These are phyloP conservation scores for Craniophora ligustri DNA, from an alignment of 2,888 invertebrate genomes.

Conservation along the genomic window DNA sequence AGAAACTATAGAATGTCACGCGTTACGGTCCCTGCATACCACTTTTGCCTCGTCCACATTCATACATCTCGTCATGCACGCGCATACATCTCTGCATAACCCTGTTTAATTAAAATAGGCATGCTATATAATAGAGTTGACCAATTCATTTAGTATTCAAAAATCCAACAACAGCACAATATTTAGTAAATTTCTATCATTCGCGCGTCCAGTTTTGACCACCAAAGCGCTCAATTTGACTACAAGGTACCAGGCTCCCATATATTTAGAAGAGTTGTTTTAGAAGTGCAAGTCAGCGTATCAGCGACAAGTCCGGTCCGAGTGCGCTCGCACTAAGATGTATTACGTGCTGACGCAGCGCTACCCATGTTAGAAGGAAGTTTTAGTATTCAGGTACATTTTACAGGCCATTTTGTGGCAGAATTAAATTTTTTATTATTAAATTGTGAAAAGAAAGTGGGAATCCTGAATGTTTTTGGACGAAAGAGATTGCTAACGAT, in stretches of 20 bases:
- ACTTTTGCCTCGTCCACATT: no score
- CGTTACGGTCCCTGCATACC: no score
- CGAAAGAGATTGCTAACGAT: constrained; percentile 20
- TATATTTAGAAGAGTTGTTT: constrained; percentile 37
- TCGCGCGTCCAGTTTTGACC: not conserved
- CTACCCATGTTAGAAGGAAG: constrained; percentile 34
- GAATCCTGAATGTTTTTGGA: constrained; percentile 32
- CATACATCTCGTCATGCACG: no score
- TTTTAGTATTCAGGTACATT: constrained; percentile 39
- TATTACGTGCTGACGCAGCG: constrained; percentile 46
- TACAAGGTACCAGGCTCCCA: constrained; percentile 30
- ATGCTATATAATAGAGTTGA: no score
- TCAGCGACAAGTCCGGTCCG: constrained; percentile 43
- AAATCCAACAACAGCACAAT: no score
- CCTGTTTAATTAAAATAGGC: no score
- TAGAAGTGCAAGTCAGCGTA: constrained; percentile 49
- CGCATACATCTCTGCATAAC: no score
- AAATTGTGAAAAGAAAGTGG: constrained; percentile 39
- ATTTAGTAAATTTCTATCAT: no score
- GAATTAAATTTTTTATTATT: constrained; percentile 49
- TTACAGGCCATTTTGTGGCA: constrained; percentile 38
- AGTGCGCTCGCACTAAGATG: constrained; percentile 46
- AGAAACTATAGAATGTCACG: no score
- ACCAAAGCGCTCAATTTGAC: not conserved
- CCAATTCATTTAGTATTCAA: no score